Percentiles rank a stretch among this genome's conserved stretches.
Conservation (phyloP, 2,888 invertebrate genomes). For the Nymphalis urticae region DNA sequence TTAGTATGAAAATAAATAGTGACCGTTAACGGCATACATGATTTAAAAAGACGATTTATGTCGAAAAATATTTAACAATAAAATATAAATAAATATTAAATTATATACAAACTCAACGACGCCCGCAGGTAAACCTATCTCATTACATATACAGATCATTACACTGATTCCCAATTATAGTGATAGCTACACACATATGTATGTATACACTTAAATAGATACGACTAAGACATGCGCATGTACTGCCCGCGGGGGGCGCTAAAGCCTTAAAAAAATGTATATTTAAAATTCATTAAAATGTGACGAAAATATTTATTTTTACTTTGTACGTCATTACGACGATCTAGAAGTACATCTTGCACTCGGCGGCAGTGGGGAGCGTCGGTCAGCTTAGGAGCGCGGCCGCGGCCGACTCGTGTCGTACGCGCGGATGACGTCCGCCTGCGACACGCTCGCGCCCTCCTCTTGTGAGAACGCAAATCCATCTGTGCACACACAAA, state of each 20-base stretch:
- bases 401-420: constrained; percentile 94
- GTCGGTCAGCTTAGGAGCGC: constrained; percentile 81
- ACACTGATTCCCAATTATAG: constrained; percentile 21
- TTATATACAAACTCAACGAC: neutral
- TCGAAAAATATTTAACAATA: neutral
- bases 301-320: constrained; percentile 31
- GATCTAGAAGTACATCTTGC: constrained; percentile 1
- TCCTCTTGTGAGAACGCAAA: constrained; percentile 99
- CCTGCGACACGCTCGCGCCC: constrained; percentile 96
- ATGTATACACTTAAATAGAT: constrained; percentile 6
- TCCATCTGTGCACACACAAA: constrained; percentile 86
- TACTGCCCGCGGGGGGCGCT: constrained; percentile 13
- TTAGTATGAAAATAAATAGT: neutral
- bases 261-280: constrained; percentile 30
- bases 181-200: constrained; percentile 4
- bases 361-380: neutral
- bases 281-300: constrained; percentile 33
- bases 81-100: neutral
- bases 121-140: constrained; percentile 1
- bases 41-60: neutral
- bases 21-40: neutral
- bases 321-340: constrained; percentile 12
- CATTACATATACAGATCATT: neutral
- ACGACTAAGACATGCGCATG: constrained; percentile 7
- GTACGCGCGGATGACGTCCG: constrained; percentile 97